phyloP scores from a whole-genome alignment of 2,113 vertebrate species.

The Pungitius pungitius region DNA sequence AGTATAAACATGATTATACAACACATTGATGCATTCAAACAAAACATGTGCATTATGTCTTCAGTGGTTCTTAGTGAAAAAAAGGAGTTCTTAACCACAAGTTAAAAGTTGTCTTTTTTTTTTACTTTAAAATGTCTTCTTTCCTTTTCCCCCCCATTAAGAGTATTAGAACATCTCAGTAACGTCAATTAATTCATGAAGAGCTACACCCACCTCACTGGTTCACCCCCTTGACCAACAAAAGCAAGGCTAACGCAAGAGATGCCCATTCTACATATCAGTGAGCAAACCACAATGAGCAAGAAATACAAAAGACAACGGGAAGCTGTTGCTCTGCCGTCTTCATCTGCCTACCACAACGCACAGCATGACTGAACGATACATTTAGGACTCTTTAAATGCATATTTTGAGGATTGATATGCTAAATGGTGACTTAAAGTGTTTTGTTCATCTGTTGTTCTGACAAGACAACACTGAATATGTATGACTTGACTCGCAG shows the following conservation, averaged over 20 bases:
- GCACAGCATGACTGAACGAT: constrained; percentile 70
- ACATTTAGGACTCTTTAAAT: constrained; percentile 69
- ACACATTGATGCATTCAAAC: neutral
- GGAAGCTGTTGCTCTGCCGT: constrained; percentile 52
- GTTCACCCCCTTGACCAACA: constrained; percentile 16
- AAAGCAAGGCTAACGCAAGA: constrained; percentile 21
- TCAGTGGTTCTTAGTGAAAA: constrained; percentile 4
- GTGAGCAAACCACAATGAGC: constrained; percentile 59
- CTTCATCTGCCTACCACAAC: constrained; percentile 23
- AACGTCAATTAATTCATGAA: constrained; percentile 22
- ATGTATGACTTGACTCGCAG: constrained; percentile 58
- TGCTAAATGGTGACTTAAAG: constrained; percentile 64
- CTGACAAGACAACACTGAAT: constrained; percentile 58
- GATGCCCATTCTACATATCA: constrained; percentile 41
- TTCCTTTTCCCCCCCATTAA: neutral
- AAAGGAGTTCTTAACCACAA: neutral
- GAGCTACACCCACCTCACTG: neutral
- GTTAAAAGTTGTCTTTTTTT: neutral
- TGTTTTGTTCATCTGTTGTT: constrained; percentile 60
- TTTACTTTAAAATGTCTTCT: constrained; percentile 1
- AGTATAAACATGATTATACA: neutral
- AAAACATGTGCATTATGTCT: neutral
- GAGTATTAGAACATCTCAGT: constrained; percentile 13
- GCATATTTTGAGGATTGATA: constrained; percentile 61
- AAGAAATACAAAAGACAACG: constrained; percentile 36